Percentiles rank a stretch among this genome's conserved stretches.
Evolutionary conservation across 2,797 vertebrate species (phyloP).

Genomic region (Periparus ater): DNA sequence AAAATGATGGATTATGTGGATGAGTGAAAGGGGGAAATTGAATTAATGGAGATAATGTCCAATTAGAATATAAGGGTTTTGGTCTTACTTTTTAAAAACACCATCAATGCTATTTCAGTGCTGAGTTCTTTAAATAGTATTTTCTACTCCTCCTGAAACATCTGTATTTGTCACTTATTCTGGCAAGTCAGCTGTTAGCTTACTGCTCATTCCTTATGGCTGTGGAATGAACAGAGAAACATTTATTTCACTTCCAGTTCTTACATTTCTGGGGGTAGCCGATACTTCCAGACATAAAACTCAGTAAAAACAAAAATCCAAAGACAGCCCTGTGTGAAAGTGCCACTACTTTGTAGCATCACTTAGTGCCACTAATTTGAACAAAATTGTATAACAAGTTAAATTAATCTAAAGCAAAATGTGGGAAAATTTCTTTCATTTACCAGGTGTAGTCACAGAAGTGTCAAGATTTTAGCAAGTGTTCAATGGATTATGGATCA

Average conservation of each 20-base stretch:
- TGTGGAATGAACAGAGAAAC: background rate
- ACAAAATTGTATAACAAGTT: background rate
- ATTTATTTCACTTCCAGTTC: background rate
- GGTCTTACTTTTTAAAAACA: background rate
- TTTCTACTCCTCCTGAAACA: background rate
- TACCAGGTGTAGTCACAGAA: background rate
- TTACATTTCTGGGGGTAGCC: background rate
- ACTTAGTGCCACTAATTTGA: background rate
- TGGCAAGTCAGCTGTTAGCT: background rate
- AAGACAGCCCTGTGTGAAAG: background rate
- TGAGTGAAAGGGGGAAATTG: background rate
- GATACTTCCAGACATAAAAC: background rate
- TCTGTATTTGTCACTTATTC: background rate
- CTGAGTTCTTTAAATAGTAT: background rate
- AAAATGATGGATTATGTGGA: background rate
- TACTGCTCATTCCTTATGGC: background rate
- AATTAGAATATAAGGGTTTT: background rate
- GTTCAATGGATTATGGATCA: background rate
- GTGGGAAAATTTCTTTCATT: background rate
- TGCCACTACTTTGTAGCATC: background rate
- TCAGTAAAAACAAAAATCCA: background rate
- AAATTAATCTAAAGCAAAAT: background rate
- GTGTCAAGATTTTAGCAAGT: background rate
- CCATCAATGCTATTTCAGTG: background rate
- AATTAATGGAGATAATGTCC: background rate